These are phyloP conservation scores for Seriola quinqueradiata DNA, from an alignment of 2,113 vertebrate genomes.

Conservation along the genomic window DNA sequence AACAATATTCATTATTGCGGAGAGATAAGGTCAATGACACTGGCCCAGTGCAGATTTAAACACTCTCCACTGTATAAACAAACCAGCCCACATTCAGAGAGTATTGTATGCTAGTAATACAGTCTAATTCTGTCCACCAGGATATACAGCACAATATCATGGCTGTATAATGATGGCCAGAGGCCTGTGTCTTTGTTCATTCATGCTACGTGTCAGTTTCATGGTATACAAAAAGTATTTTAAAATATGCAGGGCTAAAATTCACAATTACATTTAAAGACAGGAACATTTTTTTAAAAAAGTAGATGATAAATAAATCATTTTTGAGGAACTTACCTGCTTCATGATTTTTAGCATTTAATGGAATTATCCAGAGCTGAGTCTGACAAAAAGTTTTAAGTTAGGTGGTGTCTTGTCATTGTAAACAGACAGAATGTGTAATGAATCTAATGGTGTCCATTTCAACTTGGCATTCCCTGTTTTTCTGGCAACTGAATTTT, in stretches of 20 bases:
- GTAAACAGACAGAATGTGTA: constrained; percentile 1
- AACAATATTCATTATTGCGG: constrained; percentile 61
- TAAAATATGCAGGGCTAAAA: constrained; percentile 2
- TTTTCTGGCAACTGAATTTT: constrained; percentile 2
- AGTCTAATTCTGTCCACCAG: not conserved
- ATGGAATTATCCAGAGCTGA: not conserved
- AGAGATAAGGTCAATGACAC: constrained; percentile 52
- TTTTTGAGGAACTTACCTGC: not conserved
- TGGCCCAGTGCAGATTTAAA: constrained; percentile 34
- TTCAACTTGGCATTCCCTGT: constrained; percentile 3
- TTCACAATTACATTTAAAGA: not conserved
- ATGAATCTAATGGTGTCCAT: constrained; percentile 12
- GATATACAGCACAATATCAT: not conserved
- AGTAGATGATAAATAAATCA: not conserved
- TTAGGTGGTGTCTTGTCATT: not conserved
- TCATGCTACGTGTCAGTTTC: not conserved
- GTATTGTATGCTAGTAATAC: not conserved
- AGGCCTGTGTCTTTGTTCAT: not conserved
- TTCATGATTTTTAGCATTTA: not conserved
- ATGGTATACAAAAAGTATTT: not conserved
- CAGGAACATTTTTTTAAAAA: not conserved
- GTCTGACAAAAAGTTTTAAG: not conserved
- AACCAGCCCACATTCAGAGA: constrained; percentile 36
- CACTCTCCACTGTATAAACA: constrained; percentile 17
- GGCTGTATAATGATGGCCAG: not conserved